Percentiles rank a stretch among this genome's conserved stretches.
Conservation (phyloP, 64 coral and sea anemone species). For the Stichodactyla mertensii region DNA sequence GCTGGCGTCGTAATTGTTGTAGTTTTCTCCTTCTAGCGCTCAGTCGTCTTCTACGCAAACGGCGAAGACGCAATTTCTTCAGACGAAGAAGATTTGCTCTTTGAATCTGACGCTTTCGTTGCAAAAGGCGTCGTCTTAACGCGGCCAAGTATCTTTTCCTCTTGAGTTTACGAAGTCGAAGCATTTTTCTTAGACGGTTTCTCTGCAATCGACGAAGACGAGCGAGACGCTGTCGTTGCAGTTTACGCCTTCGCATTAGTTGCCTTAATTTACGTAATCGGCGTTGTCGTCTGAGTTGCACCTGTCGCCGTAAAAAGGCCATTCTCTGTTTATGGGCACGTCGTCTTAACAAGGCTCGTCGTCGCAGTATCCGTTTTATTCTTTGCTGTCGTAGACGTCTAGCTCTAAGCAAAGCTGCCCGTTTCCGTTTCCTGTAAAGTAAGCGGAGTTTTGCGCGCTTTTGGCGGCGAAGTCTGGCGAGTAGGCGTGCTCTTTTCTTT, state of each 20-base stretch:
- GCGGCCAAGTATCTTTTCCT: not conserved
- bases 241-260: not conserved
- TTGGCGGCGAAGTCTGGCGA: not conserved
- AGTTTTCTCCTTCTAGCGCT: not conserved
- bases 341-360: not conserved
- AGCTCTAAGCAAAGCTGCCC: not conserved
- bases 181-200: not conserved
- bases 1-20: not conserved
- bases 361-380: not conserved
- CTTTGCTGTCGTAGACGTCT: not conserved
- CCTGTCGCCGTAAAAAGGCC: not conserved
- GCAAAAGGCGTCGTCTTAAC: not conserved
- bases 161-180: not conserved
- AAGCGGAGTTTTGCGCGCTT: not conserved
- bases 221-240: not conserved
- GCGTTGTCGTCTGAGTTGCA: not conserved
- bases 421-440: not conserved
- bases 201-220: not conserved
- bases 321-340: not conserved
- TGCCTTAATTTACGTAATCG: not conserved
- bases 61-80: not conserved
- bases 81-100: not conserved
- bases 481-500: not conserved
- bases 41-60: not conserved
- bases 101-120: not conserved